Evolutionary conservation across 2,113 vertebrate genomes (phyloP).

Genomic region (Ceratotherium simum): DNA sequence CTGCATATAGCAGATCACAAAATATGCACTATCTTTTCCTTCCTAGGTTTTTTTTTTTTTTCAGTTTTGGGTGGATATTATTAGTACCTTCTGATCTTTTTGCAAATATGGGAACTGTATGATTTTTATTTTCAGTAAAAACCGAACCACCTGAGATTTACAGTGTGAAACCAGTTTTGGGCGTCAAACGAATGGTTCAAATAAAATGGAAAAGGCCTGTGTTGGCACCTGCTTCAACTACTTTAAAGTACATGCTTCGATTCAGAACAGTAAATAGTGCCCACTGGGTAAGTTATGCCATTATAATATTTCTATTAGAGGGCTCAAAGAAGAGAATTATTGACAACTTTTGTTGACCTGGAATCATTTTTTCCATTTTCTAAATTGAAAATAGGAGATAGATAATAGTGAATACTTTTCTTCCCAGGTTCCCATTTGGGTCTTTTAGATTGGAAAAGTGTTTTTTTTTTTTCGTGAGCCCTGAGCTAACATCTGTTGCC

Average conservation of each 20-base stretch:
- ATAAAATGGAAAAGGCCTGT: constrained; percentile 82
- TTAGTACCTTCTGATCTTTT: neutral
- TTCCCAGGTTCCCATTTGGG: neutral
- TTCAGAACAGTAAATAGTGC: constrained; percentile 79
- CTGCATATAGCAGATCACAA: neutral
- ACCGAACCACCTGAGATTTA: constrained; percentile 81
- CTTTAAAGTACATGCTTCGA: constrained; percentile 70
- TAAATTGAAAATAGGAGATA: neutral
- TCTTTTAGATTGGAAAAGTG: neutral
- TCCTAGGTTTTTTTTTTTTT: neutral
- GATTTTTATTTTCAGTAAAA: constrained; percentile 85
- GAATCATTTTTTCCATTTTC: neutral
- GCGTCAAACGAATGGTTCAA: constrained; percentile 76
- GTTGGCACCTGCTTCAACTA: neutral
- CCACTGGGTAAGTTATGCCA: constrained; percentile 78
- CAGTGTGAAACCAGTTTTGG: constrained; percentile 74
- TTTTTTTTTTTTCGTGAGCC: neutral
- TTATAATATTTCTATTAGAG: constrained; percentile 4
- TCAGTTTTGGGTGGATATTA: neutral
- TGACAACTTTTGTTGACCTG: neutral
- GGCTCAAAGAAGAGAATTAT: neutral
- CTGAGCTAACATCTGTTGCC: no score
- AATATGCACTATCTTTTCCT: neutral
- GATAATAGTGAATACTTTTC: neutral
- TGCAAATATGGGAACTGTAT: constrained; percentile 2